Evolutionary conservation across 2,888 invertebrate species (phyloP).

Genomic region (Stenchaetothrips biformis): DNA sequence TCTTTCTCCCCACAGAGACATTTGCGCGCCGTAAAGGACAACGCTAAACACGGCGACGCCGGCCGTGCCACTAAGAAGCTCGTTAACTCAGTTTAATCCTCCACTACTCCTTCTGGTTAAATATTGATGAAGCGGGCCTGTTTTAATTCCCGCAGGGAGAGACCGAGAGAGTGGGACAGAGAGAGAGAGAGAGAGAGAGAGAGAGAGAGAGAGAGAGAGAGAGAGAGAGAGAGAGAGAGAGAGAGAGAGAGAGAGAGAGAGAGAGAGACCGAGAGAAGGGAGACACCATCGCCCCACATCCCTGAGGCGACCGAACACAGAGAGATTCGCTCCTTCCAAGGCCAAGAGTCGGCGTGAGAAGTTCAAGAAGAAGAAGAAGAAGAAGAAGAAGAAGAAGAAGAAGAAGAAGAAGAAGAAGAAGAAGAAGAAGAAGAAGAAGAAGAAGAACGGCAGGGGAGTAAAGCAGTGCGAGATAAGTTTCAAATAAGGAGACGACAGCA

Average conservation of each 20-base stretch:
- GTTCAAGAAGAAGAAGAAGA: no score
- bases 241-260: not conserved
- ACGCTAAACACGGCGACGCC: no score
- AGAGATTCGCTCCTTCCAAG: not conserved
- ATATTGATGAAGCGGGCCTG: not conserved
- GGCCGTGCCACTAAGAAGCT: not conserved
- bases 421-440: no score
- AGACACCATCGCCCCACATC: not conserved
- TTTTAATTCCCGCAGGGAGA: not conserved
- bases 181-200: constrained; percentile 2
- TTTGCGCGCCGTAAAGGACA: not conserved
- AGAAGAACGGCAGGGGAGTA: no score
- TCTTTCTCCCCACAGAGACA: not conserved
- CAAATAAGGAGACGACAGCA: no score
- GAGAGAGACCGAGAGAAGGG: not conserved
- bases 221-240: not conserved
- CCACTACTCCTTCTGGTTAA: not conserved
- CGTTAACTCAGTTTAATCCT: not conserved
- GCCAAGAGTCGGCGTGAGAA: not conserved
- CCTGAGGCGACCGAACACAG: not conserved
- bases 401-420: no score
- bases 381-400: not conserved
- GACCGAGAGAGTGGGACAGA: not conserved
- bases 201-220: not conserved
- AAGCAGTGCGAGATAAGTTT: no score